phyloP scores from a whole-genome alignment of 2,797 vertebrate species.

The Chiloscyllium punctatum region DNA sequence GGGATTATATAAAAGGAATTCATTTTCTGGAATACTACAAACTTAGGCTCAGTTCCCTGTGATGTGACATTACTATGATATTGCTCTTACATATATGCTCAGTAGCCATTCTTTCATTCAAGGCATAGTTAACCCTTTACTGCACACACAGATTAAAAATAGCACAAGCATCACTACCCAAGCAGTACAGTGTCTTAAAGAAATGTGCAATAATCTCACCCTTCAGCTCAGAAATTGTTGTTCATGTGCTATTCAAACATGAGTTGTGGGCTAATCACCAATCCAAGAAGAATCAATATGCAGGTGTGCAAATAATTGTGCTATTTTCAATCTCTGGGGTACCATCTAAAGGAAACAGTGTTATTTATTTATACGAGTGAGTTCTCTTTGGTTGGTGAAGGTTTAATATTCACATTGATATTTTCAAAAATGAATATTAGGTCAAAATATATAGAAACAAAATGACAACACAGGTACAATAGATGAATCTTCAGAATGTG shows the following conservation, averaged over 20 bases:
- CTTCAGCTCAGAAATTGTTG: not conserved
- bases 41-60: too few relatives aligned
- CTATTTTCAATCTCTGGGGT: not conserved
- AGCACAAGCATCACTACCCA: not conserved
- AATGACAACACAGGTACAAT: not conserved
- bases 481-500: not conserved
- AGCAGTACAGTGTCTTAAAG: not conserved
- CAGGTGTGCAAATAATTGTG: not conserved
- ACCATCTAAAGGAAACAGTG: not conserved
- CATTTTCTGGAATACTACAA: too few relatives aligned
- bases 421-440: not conserved
- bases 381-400: not conserved
- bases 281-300: not conserved
- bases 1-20: too few relatives aligned
- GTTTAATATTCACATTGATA: not conserved
- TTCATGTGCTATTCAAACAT: not conserved
- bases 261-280: not conserved
- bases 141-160: too few relatives aligned
- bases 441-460: not conserved
- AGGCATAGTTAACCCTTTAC: too few relatives aligned
- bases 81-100: too few relatives aligned
- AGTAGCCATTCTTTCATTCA: too few relatives aligned
- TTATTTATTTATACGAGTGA: not conserved
- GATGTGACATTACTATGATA: too few relatives aligned
- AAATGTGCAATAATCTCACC: not conserved